Evolutionary conservation across 2,113 vertebrate genomes (phyloP).

Genomic region (Hystrix brachyura): DNA sequence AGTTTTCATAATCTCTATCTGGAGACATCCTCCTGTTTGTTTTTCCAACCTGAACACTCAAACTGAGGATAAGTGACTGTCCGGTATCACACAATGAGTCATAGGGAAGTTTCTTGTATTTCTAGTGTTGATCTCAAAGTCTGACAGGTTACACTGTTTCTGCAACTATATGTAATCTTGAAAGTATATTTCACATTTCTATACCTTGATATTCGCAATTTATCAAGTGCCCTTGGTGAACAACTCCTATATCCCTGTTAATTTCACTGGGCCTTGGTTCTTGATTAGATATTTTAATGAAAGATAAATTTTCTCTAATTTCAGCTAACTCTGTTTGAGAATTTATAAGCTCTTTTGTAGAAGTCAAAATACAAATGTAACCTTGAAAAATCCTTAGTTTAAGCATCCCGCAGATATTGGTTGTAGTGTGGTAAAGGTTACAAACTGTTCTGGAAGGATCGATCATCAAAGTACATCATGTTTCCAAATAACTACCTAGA

Average conservation of each 20-base stretch:
- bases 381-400: neutral
- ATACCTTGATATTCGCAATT: neutral
- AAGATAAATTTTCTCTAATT: neutral
- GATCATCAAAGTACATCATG: neutral
- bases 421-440: neutral
- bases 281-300: neutral
- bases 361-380: slow-evolving; percentile 16
- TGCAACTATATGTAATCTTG: neutral
- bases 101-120: neutral
- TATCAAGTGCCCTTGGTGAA: neutral
- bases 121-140: neutral
- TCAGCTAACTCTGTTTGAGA: neutral
- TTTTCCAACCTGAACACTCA: slow-evolving; percentile 20
- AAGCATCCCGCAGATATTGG: neutral
- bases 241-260: neutral
- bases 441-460: neutral
- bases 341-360: neutral
- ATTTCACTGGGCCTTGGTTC: neutral
- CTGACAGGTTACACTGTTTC: neutral
- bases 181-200: neutral
- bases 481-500: neutral
- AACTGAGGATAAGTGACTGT: neutral
- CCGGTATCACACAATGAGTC: neutral
- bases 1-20: neutral
- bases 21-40: neutral